Conservation (phyloP, 2,797 vertebrate species). For the Sparus aurata region DNA sequence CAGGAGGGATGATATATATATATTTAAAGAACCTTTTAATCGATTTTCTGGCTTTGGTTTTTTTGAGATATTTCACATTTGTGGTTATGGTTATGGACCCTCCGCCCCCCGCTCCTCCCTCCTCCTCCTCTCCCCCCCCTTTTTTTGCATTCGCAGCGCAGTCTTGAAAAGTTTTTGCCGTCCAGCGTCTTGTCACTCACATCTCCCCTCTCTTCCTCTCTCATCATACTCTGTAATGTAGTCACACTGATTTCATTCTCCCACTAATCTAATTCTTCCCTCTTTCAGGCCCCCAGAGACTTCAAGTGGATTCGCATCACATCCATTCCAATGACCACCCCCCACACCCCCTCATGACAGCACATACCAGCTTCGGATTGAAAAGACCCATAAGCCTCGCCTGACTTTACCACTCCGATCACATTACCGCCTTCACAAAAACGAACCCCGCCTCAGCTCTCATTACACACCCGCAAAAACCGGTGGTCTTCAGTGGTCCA, state of each 20-base stretch:
- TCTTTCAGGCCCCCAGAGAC: slow-evolving; percentile 67
- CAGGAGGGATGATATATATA: slow-evolving; percentile 44
- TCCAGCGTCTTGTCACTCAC: slow-evolving; percentile 75
- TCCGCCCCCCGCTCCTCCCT: not conserved
- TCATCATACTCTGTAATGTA: slow-evolving; percentile 76
- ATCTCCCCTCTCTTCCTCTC: slow-evolving; percentile 57
- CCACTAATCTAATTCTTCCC: slow-evolving; percentile 81
- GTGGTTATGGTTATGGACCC: slow-evolving; percentile 66
- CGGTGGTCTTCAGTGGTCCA: slow-evolving; percentile 59
- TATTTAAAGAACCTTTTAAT: slow-evolving; percentile 69
- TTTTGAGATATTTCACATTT: slow-evolving; percentile 70
- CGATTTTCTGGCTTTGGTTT: slow-evolving; percentile 69
- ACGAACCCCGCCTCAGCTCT: slow-evolving; percentile 59
- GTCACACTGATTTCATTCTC: slow-evolving; percentile 81
- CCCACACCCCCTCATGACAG: slow-evolving; percentile 58
- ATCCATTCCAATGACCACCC: slow-evolving; percentile 61
- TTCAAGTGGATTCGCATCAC: slow-evolving; percentile 71
- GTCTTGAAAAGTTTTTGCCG: slow-evolving; percentile 65
- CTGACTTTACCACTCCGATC: slow-evolving; percentile 67
- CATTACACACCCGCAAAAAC: slow-evolving; percentile 60
- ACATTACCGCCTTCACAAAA: slow-evolving; percentile 72
- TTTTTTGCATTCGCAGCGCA: slow-evolving; percentile 40
- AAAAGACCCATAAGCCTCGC: slow-evolving; percentile 69
- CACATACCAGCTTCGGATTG: slow-evolving; percentile 71
- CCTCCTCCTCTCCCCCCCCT: not conserved